Percentiles rank a stretch among this genome's conserved stretches.
Conservation (phyloP, 2,888 invertebrate species). For the Diploptera punctata region DNA sequence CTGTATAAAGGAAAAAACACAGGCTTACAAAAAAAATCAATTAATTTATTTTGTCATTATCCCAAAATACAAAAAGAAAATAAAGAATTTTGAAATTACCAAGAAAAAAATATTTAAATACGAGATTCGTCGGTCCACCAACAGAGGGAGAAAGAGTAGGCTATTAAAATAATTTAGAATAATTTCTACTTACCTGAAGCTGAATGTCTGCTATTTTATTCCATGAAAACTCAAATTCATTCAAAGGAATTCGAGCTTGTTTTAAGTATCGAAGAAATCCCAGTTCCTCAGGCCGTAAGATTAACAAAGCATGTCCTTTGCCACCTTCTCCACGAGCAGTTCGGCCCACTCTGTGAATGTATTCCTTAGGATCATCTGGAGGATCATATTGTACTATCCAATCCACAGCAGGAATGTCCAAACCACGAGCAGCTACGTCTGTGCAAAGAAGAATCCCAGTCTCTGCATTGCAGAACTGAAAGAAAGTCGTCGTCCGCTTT, state of each 20-base stretch:
- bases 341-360: conserved; percentile 97
- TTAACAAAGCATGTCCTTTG: conserved; percentile 90
- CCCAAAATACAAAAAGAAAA: too few relatives aligned
- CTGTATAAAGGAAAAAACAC: too few relatives aligned
- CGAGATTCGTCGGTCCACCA: too few relatives aligned
- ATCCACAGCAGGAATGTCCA: conserved; percentile 97
- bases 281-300: conserved; percentile 93
- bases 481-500: conserved; percentile 96
- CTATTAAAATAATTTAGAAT: too few relatives aligned
- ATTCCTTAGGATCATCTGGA: conserved; percentile 99
- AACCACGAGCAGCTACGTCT: conserved; percentile 95
- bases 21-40: too few relatives aligned
- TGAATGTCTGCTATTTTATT: conserved; percentile 97
- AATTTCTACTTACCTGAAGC: conserved; percentile 76
- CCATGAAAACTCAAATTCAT: conserved; percentile 98
- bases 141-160: too few relatives aligned
- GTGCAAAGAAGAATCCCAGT: conserved; percentile 94
- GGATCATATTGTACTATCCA: conserved; percentile 99
- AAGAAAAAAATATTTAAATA: too few relatives aligned
- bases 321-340: conserved; percentile 96
- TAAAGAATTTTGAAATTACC: too few relatives aligned
- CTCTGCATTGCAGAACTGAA: conserved; percentile 96
- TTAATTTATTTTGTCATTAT: too few relatives aligned
- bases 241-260: conserved; percentile 91
- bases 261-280: conserved; percentile 94